Evolutionary conservation across 2,113 vertebrate species (phyloP).

Genomic region (Malurus cyaneus): DNA sequence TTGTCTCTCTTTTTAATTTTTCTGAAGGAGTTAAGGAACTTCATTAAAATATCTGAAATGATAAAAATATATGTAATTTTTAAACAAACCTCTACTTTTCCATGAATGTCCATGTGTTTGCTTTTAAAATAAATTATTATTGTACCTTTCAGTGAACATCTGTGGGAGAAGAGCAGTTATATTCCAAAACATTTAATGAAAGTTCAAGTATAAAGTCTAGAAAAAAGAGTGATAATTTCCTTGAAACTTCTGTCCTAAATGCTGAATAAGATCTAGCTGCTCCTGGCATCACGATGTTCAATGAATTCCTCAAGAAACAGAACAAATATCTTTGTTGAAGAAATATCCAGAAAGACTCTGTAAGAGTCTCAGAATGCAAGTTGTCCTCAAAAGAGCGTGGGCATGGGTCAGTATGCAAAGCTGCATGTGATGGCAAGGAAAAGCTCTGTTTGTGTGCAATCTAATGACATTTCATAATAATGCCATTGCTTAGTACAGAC

Average conservation of each 20-base stretch:
- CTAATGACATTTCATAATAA: background rate
- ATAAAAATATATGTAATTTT: background rate
- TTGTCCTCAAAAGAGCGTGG: background rate
- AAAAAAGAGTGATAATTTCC: background rate
- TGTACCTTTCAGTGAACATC: background rate
- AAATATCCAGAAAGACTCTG: background rate
- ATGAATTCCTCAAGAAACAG: background rate
- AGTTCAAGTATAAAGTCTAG: background rate
- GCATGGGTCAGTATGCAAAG: background rate
- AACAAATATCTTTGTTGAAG: background rate
- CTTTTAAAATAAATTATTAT: background rate
- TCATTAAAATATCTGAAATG: background rate
- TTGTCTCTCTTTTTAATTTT: background rate
- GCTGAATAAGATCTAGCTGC: background rate
- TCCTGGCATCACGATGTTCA: background rate
- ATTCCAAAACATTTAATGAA: background rate
- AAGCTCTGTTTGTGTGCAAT: background rate
- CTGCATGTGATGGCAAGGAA: background rate
- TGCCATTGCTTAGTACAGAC: background rate
- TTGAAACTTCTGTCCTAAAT: background rate
- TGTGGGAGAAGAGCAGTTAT: background rate
- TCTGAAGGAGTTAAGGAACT: background rate
- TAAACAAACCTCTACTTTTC: background rate
- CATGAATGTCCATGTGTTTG: rapidly evolving
- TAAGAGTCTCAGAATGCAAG: background rate